A percentile compares a stretch with the other conserved stretches of the same genome.
These are phyloP conservation scores for Pseudomyrmex gracilis DNA, from an alignment of 1,140 invertebrate genomes.

Conservation along the genomic window DNA sequence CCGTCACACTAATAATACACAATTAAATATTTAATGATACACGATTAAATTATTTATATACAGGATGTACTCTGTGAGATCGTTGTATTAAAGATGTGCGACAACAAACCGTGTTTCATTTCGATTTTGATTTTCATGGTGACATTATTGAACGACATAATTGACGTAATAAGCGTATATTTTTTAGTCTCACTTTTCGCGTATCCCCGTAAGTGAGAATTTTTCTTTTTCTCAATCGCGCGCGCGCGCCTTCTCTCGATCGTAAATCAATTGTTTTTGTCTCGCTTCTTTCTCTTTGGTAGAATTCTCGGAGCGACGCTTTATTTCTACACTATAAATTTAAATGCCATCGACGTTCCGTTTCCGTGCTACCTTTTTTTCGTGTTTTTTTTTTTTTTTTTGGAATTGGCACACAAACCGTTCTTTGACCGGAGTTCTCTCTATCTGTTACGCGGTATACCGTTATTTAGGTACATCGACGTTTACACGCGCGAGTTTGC, in stretches of 20 bases:
- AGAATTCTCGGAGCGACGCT: neutral
- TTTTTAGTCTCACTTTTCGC: conserved; percentile 5
- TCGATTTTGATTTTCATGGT: neutral
- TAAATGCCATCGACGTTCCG: neutral
- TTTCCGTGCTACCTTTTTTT: conserved; percentile 27
- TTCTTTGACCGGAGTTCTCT: conserved; percentile 28
- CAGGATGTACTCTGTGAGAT: neutral
- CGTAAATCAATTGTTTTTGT: neutral
- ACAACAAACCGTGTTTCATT: conserved; percentile 1
- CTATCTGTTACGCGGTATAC: conserved; percentile 69
- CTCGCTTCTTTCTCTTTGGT: neutral
- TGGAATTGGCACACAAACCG: neutral
- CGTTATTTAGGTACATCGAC: conserved; percentile 68
- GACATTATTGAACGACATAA: neutral
- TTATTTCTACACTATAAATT: neutral
- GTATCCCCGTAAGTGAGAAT: neutral
- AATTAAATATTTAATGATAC: neutral
- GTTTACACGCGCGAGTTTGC: conserved; percentile 48
- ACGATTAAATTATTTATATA: neutral
- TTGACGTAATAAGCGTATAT: conserved; percentile 11
- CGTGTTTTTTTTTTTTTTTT: conserved; percentile 26
- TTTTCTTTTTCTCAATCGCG: neutral
- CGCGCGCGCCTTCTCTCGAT: no score
- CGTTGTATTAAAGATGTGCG: no score
- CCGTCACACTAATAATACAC: neutral